Evolutionary conservation across 1,140 invertebrate species (phyloP).

Genomic region (Scaptodrosophila lebanonensis): DNA sequence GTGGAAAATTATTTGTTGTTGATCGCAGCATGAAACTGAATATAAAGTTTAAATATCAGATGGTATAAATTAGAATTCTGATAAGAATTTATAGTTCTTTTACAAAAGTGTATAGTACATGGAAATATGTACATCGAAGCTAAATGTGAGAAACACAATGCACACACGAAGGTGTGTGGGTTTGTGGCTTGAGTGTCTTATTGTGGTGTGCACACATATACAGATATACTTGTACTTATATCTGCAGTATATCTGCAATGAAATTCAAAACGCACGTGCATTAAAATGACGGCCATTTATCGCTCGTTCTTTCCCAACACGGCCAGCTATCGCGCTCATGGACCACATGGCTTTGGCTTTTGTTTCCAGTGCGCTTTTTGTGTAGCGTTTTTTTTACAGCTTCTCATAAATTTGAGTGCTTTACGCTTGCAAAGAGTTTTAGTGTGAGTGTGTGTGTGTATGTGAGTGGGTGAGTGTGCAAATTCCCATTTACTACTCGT

Average conservation of each 20-base stretch:
- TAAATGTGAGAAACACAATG: too few species aligned
- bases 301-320: conserved; percentile 7
- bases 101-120: too few species aligned
- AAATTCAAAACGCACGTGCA: conserved; percentile 58
- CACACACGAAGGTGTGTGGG: too few species aligned
- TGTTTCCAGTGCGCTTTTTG: background rate
- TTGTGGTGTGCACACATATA: conserved; percentile 1
- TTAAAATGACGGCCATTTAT: conserved; percentile 46
- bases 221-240: conserved; percentile 14
- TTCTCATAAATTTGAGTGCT: conserved; percentile 23
- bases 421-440: too few species aligned
- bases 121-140: too few species aligned
- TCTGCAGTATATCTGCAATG: conserved; percentile 39
- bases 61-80: too few species aligned
- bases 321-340: conserved; percentile 27
- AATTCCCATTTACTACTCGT: conserved; percentile 1
- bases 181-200: background rate
- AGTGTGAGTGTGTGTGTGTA: too few species aligned
- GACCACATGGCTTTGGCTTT: conserved; percentile 1
- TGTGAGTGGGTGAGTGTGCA: too few species aligned
- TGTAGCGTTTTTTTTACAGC: conserved; percentile 15
- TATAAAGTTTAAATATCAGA: too few species aligned
- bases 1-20: too few species aligned
- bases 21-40: too few species aligned
- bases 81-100: too few species aligned